These are phyloP conservation scores for Bufo bufo DNA, from an alignment of 2,113 vertebrate genomes.

Conservation along the genomic window DNA sequence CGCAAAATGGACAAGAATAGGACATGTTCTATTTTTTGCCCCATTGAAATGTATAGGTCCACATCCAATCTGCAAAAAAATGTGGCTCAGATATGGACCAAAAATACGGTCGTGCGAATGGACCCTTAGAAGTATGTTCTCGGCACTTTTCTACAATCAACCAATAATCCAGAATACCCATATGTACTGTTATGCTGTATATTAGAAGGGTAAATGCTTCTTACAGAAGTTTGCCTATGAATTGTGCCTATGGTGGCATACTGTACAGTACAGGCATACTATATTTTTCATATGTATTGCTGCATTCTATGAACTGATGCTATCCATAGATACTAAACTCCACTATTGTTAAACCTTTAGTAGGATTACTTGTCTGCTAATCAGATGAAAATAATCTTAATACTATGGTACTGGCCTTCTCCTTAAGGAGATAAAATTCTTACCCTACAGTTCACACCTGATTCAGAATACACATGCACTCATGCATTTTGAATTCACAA, in stretches of 20 bases:
- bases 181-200: not conserved
- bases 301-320: not conserved
- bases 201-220: not conserved
- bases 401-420: not conserved
- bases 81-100: no score
- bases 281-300: not conserved
- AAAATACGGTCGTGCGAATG: no score
- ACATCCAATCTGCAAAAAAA: no score
- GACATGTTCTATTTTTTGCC: no score
- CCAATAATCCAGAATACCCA: not conserved
- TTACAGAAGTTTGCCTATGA: not conserved
- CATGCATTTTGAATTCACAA: not conserved
- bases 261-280: not conserved
- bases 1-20: no score
- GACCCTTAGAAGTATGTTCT: not conserved
- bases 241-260: not conserved
- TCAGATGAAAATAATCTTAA: conserved; percentile 39
- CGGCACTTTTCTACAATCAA: not conserved
- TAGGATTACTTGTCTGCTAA: conserved; percentile 34
- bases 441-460: not conserved
- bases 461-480: not conserved
- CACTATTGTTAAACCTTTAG: conserved; percentile 23
- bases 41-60: no score
- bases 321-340: not conserved
- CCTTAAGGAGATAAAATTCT: conserved; percentile 12